These are phyloP conservation scores for Cichladusa arquata DNA, from an alignment of 2,113 vertebrate genomes.

Conservation along the genomic window DNA sequence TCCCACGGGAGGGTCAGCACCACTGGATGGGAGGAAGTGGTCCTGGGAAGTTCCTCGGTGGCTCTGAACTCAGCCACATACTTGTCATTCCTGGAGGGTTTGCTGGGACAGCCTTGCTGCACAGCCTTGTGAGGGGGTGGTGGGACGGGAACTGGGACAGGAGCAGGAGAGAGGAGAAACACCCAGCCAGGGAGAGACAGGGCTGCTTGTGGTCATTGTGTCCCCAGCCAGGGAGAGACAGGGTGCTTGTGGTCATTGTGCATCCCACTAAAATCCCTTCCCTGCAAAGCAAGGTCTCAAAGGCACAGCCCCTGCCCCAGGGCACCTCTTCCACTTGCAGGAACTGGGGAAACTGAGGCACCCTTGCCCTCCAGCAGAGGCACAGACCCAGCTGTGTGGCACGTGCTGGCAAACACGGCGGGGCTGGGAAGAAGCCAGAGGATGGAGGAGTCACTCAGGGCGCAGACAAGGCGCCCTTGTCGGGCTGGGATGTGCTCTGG, in stretches of 20 bases:
- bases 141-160: background rate
- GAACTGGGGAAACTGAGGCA: background rate
- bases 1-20: background rate
- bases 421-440: background rate
- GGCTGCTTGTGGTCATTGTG: accelerated
- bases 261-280: background rate
- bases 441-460: background rate
- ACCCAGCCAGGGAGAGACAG: background rate
- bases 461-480: background rate
- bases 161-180: background rate
- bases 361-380: background rate
- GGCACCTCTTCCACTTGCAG: background rate
- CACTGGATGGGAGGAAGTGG: accelerated
- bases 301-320: background rate
- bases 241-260: background rate
- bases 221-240: accelerated
- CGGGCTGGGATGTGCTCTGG: background rate
- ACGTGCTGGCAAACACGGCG: background rate
- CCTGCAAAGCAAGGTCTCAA: background rate
- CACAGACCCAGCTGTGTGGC: accelerated
- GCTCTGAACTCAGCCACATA: background rate
- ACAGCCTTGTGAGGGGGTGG: background rate
- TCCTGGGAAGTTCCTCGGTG: background rate
- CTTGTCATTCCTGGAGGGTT: slow-evolving; percentile 26
- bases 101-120: background rate